Evolutionary conservation across 2,113 vertebrate species (phyloP).

Genomic region (Pontoporia blainvillei): DNA sequence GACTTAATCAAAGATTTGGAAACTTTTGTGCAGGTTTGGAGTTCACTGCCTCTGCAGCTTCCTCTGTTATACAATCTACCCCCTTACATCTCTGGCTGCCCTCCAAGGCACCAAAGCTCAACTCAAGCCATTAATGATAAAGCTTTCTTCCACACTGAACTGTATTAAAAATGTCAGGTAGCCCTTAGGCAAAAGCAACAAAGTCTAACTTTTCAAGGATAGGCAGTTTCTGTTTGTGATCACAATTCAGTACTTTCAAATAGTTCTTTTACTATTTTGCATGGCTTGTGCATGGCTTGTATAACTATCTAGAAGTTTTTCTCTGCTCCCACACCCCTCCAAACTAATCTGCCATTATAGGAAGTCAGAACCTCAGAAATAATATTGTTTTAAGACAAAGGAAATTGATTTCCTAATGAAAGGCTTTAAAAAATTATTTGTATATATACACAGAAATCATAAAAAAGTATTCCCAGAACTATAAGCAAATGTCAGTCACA

Average conservation of each 20-base stretch:
- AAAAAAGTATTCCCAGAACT: not conserved
- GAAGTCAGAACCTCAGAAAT: not conserved
- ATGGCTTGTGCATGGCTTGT: not conserved
- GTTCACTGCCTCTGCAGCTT: not conserved
- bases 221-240: not conserved
- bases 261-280: not conserved
- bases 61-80: not conserved
- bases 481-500: not conserved
- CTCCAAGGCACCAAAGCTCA: not conserved
- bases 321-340: not conserved
- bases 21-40: not conserved
- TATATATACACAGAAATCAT: not conserved
- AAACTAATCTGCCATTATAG: not conserved
- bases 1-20: not conserved
- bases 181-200: not conserved
- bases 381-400: not conserved
- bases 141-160: not conserved
- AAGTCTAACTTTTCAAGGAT: not conserved
- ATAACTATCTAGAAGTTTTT: not conserved
- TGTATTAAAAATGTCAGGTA: not conserved
- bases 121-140: not conserved
- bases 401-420: not conserved
- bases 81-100: not conserved
- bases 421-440: not conserved
- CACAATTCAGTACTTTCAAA: not conserved